A percentile compares a stretch with the other conserved stretches of the same genome.
Conservation (phyloP, 2,797 vertebrate species). For the Sorex maritimensis region DNA sequence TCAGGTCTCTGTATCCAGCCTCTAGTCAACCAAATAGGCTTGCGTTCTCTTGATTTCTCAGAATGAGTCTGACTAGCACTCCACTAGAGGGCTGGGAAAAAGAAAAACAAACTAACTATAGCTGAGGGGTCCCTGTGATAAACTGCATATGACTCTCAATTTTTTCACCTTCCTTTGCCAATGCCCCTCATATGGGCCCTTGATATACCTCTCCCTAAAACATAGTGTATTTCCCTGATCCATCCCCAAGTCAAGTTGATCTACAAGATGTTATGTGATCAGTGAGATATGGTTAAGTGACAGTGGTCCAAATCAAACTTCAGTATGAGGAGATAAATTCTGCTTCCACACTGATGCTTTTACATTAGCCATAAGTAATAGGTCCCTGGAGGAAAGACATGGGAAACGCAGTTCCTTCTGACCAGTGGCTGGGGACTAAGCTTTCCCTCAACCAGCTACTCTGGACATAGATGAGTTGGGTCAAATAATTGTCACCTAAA, state of each 20-base stretch:
- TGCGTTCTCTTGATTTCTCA: background rate
- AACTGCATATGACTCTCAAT: background rate
- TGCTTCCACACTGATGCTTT: background rate
- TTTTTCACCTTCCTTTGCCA: background rate
- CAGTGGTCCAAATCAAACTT: background rate
- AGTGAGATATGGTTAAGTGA: constrained; percentile 1
- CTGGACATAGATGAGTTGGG: background rate
- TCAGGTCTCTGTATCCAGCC: background rate
- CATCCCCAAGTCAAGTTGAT: background rate
- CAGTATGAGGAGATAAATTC: background rate
- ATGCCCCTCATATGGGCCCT: background rate
- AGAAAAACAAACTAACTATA: background rate
- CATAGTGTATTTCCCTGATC: background rate
- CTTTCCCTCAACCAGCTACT: background rate
- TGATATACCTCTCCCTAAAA: background rate
- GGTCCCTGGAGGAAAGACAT: background rate
- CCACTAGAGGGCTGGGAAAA: background rate
- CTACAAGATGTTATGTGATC: background rate
- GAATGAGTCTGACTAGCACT: background rate
- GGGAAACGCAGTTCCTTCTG: background rate
- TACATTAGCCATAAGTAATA: accelerated
- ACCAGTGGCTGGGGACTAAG: background rate
- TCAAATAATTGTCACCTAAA: background rate
- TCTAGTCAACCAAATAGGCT: background rate
- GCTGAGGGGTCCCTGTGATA: background rate